Conservation (phyloP, 2,797 vertebrate genomes). For the Semaprochilodus insignis region DNA sequence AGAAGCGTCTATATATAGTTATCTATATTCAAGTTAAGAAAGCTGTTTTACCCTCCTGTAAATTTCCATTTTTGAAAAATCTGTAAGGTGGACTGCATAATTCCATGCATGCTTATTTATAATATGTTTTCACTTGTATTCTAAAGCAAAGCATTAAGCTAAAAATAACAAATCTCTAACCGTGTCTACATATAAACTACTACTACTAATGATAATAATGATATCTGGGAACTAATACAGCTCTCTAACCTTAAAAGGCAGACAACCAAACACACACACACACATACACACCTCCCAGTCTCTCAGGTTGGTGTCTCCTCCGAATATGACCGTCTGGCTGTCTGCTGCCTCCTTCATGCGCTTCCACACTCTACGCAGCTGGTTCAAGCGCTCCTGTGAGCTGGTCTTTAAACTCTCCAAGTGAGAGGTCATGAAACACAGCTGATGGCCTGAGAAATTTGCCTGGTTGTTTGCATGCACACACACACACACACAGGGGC, state of each 20-base stretch:
- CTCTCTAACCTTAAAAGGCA: neutral
- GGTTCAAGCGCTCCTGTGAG: slow-evolving; percentile 77
- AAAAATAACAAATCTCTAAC: too few species aligned
- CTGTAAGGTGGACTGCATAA: too few species aligned
- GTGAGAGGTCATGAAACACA: slow-evolving; percentile 88
- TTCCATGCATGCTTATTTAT: too few species aligned
- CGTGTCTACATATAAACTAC: too few species aligned
- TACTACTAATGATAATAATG: too few species aligned
- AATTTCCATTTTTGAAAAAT: too few species aligned
- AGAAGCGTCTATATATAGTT: too few species aligned
- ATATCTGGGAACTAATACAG: neutral
- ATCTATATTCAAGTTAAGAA: too few species aligned
- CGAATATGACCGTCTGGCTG: slow-evolving; percentile 82
- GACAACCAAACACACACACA: slow-evolving; percentile 2
- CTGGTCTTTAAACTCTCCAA: slow-evolving; percentile 82
- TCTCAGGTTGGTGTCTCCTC: slow-evolving; percentile 87
- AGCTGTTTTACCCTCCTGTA: too few species aligned
- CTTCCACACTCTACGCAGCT: slow-evolving; percentile 76
- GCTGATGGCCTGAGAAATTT: slow-evolving; percentile 74
- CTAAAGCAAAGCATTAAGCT: too few species aligned
- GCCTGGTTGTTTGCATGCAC: slow-evolving; percentile 65
- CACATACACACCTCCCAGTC: slow-evolving; percentile 76
- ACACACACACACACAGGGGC: slow-evolving; percentile 12
- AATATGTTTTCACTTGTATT: too few species aligned
- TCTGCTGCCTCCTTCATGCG: slow-evolving; percentile 76